Conservation (phyloP, 2,888 invertebrate species). For the Pardosa pseudoannulata region DNA sequence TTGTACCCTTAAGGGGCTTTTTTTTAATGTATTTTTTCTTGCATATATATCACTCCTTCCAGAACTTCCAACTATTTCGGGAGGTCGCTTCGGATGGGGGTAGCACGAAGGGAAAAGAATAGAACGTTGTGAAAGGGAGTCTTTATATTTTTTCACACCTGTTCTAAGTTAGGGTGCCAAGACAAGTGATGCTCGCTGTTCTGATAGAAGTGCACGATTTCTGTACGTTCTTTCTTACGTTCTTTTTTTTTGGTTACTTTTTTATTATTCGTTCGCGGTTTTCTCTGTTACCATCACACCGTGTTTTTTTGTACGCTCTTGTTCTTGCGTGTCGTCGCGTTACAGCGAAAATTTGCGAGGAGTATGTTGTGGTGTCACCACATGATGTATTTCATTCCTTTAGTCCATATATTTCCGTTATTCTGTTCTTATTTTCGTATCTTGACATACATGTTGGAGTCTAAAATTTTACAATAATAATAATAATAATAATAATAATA, state of each 20-base stretch:
- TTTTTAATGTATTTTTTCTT: too few relatives aligned
- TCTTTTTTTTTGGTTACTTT: not conserved
- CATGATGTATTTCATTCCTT: too few relatives aligned
- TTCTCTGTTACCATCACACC: not conserved
- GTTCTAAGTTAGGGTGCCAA: conserved; percentile 27
- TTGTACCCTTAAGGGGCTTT: too few relatives aligned
- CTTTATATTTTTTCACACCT: conserved; percentile 48
- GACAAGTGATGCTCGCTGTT: conserved; percentile 28
- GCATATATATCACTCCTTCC: too few relatives aligned
- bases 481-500: too few relatives aligned
- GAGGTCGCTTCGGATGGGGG: not conserved
- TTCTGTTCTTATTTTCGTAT: too few relatives aligned
- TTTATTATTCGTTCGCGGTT: not conserved
- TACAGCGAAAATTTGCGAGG: too few relatives aligned
- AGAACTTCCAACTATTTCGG: not conserved
- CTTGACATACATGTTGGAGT: too few relatives aligned
- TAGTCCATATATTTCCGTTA: too few relatives aligned
- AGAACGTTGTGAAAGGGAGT: conserved; percentile 4
- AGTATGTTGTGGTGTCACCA: too few relatives aligned
- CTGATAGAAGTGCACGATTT: conserved; percentile 21
- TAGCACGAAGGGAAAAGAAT: not conserved
- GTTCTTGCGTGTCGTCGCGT: too few relatives aligned
- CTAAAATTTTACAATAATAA: too few relatives aligned
- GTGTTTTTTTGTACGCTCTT: not conserved
- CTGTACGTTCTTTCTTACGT: not conserved